Percentiles rank a stretch among this genome's conserved stretches.
phyloP scores from a whole-genome alignment of 2,797 vertebrate genomes.

The Lithobates sylvaticus region DNA sequence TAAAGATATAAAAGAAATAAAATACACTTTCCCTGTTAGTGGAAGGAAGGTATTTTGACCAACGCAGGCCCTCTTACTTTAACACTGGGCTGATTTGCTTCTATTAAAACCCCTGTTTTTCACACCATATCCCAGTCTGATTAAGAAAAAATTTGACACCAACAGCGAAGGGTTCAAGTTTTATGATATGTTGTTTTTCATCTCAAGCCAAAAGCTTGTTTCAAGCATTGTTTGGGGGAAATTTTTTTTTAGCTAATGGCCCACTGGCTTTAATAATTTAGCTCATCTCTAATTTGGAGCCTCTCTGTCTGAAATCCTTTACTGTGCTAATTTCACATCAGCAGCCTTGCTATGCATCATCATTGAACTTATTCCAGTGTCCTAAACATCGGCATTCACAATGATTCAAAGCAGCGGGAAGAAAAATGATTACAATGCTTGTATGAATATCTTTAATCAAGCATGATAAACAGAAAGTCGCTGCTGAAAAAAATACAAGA shows the following conservation, averaged over 20 bases:
- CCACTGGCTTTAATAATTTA: constrained; percentile 37
- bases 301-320: constrained; percentile 39
- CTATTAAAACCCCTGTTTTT: too few species aligned
- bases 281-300: constrained; percentile 25
- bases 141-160: not conserved
- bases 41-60: too few species aligned
- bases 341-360: constrained; percentile 57
- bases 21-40: too few species aligned
- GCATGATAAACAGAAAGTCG: constrained; percentile 45
- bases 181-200: not conserved
- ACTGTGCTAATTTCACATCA: constrained; percentile 38
- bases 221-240: not conserved
- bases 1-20: too few species aligned
- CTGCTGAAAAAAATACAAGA: constrained; percentile 27
- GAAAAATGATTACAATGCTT: constrained; percentile 60
- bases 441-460: constrained; percentile 61
- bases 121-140: too few species aligned
- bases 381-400: constrained; percentile 47
- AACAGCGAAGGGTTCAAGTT: not conserved
- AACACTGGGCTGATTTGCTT: too few species aligned
- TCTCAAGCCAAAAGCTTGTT: not conserved
- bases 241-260: constrained; percentile 2
- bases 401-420: constrained; percentile 54
- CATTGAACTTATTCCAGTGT: constrained; percentile 55
- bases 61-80: too few species aligned